Conservation (phyloP, 2,888 invertebrate species). For the Teleogryllus oceanicus region DNA sequence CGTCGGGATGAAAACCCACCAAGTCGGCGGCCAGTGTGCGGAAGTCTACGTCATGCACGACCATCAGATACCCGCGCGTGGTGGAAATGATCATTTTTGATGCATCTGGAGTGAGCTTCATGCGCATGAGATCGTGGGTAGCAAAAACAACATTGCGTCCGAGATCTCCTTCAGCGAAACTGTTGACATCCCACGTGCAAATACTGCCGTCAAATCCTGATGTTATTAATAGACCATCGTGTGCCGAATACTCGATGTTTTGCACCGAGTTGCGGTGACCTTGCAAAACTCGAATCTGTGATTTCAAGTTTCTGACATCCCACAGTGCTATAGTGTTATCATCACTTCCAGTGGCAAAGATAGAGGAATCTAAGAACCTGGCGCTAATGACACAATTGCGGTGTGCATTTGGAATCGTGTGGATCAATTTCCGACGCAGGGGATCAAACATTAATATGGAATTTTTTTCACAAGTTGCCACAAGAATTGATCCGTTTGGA, state of each 20-base stretch:
- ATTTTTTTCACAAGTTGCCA: constrained; percentile 88
- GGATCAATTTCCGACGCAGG: constrained; percentile 68
- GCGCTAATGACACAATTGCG: constrained; percentile 85
- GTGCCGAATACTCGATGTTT: constrained; percentile 87
- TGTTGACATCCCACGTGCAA: constrained; percentile 81
- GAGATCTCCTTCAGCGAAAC: constrained; percentile 68
- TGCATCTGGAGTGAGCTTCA: constrained; percentile 79
- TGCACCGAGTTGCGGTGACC: constrained; percentile 96
- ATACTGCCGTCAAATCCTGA: constrained; percentile 92
- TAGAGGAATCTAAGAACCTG: constrained; percentile 80
- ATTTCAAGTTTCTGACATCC: constrained; percentile 83
- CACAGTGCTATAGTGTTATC: constrained; percentile 89
- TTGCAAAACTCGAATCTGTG: constrained; percentile 68
- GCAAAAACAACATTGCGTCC: constrained; percentile 80
- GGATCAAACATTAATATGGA: constrained; percentile 86
- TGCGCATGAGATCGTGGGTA: constrained; percentile 81
- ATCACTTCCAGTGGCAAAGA: constrained; percentile 92
- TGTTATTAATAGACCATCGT: constrained; percentile 79
- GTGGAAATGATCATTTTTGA: constrained; percentile 87
- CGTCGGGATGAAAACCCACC: constrained; percentile 75
- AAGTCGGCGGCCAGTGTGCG: constrained; percentile 74
- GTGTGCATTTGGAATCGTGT: constrained; percentile 77
- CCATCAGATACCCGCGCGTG: constrained; percentile 82
- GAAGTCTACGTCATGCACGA: constrained; percentile 84
- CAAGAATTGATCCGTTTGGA: constrained; percentile 68